Evolutionary conservation across 2,113 vertebrate genomes (phyloP), one percentile per base, ranked within the genome.

Genomic region (Atlantisia rogersi): DNA sequence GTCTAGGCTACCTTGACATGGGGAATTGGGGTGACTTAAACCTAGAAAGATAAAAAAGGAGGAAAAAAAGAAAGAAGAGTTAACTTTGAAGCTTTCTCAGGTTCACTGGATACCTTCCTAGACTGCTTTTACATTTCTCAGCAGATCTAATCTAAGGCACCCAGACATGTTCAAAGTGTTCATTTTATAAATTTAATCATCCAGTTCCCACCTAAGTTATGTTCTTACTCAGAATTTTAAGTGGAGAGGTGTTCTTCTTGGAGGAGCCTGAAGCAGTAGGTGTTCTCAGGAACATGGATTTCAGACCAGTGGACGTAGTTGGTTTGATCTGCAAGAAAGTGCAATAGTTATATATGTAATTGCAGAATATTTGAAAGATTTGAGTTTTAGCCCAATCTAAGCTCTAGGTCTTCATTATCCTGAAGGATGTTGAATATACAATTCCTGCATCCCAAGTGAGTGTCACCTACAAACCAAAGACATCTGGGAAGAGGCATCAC

Each of bases 31-130:
- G 42, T 62, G 24, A 44, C 64, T 88, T 73, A 59, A 63, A 69
- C 81, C 32, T 62, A 84, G 48, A 67, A 73, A 65, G 59, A 46
- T 64, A 50, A 48, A 52, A 67, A 81, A 56, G 18, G 16, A 5
- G 1, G 7, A 60, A 29, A 25, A 20, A 4, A 14, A 16, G 14
- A 39, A 14, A 16, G 11, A 39, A 77, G 17, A 1, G 0, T 40
- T 60, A 73, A 31, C 40, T 62, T 50, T 8, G 37, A 79, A 59
- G 25, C 28, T 74, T 91, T 25, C 11, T 76, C 15, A 60, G 52
- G 7, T 82, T 71, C 37, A 32, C 55, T 74, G 40, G 15, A 3
- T 78, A 32, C 32, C 20, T 62, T 58, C 37, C 29, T 77, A 44
- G 46, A 28, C 40, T 77, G 28, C 53, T 82, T 77, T 86, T 56